phyloP scores from a whole-genome alignment of 2,797 vertebrate species.

The Manis javanica region DNA sequence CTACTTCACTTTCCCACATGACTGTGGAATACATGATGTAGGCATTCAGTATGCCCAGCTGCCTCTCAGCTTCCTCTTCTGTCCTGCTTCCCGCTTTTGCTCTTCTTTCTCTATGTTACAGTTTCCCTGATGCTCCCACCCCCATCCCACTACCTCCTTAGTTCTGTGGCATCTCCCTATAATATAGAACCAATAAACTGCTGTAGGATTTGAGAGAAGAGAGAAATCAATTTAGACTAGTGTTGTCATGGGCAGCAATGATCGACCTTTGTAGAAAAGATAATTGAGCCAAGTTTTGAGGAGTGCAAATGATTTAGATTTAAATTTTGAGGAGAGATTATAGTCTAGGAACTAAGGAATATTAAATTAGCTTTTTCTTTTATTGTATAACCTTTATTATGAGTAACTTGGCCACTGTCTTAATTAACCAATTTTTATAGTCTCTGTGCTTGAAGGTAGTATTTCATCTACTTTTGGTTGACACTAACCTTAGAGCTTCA shows the following conservation, averaged over 20 bases:
- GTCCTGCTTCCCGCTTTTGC: neutral
- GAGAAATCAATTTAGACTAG: neutral
- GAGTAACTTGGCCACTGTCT: neutral
- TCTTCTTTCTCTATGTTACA: neutral
- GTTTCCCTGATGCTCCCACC: neutral
- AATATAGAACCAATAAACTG: neutral
- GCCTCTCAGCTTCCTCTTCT: neutral
- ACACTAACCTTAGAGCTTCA: neutral
- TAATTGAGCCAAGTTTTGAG: neutral
- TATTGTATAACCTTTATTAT: neutral
- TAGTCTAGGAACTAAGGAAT: neutral
- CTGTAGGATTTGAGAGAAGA: neutral
- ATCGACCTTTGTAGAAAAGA: neutral
- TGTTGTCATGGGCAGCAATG: slow-evolving; percentile 25
- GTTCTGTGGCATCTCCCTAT: neutral
- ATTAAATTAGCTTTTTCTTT: neutral
- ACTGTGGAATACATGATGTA: neutral
- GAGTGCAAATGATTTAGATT: neutral
- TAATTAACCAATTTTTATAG: neutral
- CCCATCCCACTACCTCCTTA: neutral
- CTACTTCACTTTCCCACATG: neutral
- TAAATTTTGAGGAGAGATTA: neutral
- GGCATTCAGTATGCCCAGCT: neutral
- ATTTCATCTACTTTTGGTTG: neutral
- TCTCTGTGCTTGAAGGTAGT: neutral